A percentile compares a stretch with the other conserved stretches of the same genome.
Conservation (phyloP, 2,113 vertebrate species). For the Menura novaehollandiae region DNA sequence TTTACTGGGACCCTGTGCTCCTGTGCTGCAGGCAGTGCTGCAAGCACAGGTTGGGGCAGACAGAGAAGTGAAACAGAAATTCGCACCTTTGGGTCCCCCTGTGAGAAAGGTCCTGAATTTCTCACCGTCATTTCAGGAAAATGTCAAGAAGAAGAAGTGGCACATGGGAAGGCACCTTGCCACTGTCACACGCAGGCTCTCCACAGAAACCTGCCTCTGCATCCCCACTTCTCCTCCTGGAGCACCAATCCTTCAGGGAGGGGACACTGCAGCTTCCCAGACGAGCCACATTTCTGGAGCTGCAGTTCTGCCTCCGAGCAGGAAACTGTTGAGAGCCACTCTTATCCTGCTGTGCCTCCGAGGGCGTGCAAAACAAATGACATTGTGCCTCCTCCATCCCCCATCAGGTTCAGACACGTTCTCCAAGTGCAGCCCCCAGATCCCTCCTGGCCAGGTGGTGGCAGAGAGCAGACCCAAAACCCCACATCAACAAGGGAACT, state of each 20-base stretch:
- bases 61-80: slow-evolving; percentile 36
- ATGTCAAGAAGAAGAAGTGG: not conserved
- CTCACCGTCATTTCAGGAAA: not conserved
- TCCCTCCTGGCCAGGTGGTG: slow-evolving; percentile 60
- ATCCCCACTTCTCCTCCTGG: not conserved
- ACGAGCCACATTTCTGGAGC: not conserved
- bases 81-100: not conserved
- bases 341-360: slow-evolving; percentile 37
- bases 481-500: slow-evolving; percentile 67
- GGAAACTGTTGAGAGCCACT: slow-evolving; percentile 49
- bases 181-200: not conserved
- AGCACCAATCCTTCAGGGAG: not conserved
- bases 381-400: slow-evolving; percentile 36
- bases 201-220: not conserved
- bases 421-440: slow-evolving; percentile 22
- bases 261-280: not conserved
- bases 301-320: slow-evolving; percentile 1
- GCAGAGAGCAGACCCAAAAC: slow-evolving; percentile 55
- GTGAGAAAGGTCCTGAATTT: not conserved
- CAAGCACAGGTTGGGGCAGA: not conserved
- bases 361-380: slow-evolving; percentile 31
- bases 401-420: not conserved
- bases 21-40: not conserved
- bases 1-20: not conserved
- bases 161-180: not conserved